Evolutionary conservation across 2,797 vertebrate species (phyloP).

Genomic region (Sebastiscus albofasciatus): DNA sequence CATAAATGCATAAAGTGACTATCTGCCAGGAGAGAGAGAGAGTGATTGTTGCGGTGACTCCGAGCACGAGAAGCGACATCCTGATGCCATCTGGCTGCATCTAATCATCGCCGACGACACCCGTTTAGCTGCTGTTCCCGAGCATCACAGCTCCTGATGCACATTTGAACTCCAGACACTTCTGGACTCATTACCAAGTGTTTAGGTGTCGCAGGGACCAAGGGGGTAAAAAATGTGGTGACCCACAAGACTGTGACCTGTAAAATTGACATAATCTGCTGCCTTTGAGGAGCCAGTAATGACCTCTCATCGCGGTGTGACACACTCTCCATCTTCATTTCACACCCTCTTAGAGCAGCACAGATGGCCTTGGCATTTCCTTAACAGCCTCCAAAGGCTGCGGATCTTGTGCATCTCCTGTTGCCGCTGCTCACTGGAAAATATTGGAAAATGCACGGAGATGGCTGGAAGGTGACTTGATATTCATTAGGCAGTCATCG

Average conservation of each 20-base stretch:
- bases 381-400: conserved; percentile 59
- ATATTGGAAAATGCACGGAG: conserved; percentile 16
- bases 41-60: conserved; percentile 42
- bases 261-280: conserved; percentile 82
- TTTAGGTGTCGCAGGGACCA: conserved; percentile 59
- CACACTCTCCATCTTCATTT: conserved; percentile 82
- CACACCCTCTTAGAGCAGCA: conserved; percentile 76
- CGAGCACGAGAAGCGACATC: conserved; percentile 35
- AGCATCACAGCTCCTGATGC: conserved; percentile 27
- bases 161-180: conserved; percentile 62
- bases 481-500: background rate
- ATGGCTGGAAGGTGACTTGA: background rate
- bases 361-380: conserved; percentile 78
- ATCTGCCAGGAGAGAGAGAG: conserved; percentile 32
- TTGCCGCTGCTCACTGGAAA: conserved; percentile 5
- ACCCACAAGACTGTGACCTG: conserved; percentile 76
- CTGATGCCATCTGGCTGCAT: conserved; percentile 60
- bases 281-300: conserved; percentile 80
- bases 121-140: conserved; percentile 37
- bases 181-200: conserved; percentile 67
- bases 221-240: conserved; percentile 56
- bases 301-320: conserved; percentile 74
- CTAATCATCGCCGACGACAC: conserved; percentile 44
- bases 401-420: conserved; percentile 37
- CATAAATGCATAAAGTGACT: conserved; percentile 44